phyloP scores from a whole-genome alignment of 23 tunicate genomes.

The Oikopleura dioica region DNA sequence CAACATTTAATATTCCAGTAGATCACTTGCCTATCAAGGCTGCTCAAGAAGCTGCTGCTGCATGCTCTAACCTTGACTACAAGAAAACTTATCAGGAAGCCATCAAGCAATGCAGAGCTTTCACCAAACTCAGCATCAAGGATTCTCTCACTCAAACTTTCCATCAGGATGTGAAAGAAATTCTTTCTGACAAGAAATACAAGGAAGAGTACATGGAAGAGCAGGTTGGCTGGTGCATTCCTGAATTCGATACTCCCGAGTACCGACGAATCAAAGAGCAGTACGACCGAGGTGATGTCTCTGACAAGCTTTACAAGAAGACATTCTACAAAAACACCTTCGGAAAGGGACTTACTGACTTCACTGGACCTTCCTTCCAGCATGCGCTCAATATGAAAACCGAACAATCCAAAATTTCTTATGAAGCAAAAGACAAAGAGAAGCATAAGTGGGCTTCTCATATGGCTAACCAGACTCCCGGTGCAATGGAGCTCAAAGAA shows the following conservation, averaged over 20 bases:
- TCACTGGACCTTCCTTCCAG: conserved; percentile 12
- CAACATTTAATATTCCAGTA: conserved; percentile 70
- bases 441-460: not conserved
- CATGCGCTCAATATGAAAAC: not conserved
- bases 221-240: conserved; percentile 11
- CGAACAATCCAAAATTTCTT: not conserved
- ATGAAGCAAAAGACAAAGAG: not conserved
- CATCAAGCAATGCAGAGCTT: conserved; percentile 4
- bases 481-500: not conserved
- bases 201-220: conserved; percentile 78
- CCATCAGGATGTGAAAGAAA: conserved; percentile 23
- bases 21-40: conserved; percentile 14
- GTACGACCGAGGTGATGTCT: conserved; percentile 5
- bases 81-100: conserved; percentile 43
- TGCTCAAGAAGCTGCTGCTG: not conserved
- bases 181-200: conserved; percentile 63
- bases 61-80: conserved; percentile 18
- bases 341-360: not conserved
- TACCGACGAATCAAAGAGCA: not conserved
- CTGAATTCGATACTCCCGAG: conserved; percentile 6
- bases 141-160: not conserved
- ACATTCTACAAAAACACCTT: not conserved
- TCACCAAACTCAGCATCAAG: not conserved
- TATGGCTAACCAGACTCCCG: conserved; percentile 3
- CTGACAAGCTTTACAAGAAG: not conserved